Evolutionary conservation across 2,888 invertebrate genomes (phyloP).

Genomic region (Beris morrisii): DNA sequence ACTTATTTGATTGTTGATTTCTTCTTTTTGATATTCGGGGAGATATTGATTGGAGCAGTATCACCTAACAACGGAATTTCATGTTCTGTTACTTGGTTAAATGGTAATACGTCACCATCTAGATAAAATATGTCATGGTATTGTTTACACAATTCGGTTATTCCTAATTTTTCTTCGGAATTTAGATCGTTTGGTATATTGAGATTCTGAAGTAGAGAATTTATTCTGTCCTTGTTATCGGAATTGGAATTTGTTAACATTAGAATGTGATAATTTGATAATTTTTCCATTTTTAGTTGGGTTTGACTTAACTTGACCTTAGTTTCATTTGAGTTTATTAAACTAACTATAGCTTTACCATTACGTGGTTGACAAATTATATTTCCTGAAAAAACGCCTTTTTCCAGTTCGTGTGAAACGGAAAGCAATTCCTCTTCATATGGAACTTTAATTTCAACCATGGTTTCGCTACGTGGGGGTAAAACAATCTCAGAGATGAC

Average conservation of each 20-base stretch:
- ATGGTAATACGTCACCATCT: constrained; percentile 44
- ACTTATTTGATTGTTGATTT: constrained; percentile 20
- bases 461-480: not conserved
- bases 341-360: constrained; percentile 1
- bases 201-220: constrained; percentile 10
- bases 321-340: not conserved
- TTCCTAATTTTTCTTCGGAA: constrained; percentile 42
- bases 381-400: not conserved
- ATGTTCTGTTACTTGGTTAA: constrained; percentile 40
- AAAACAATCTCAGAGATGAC: not conserved
- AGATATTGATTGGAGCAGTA: constrained; percentile 35
- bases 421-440: not conserved
- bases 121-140: constrained; percentile 47
- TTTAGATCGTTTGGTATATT: constrained; percentile 40
- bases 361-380: not conserved
- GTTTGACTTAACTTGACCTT: not conserved
- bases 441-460: not conserved
- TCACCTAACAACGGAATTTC: constrained; percentile 24
- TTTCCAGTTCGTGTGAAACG: not conserved
- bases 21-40: constrained; percentile 31
- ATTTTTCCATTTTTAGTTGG: not conserved
- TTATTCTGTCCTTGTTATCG: no score
- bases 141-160: constrained; percentile 42
- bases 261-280: not conserved
- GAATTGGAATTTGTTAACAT: not conserved